Base-by-base conservation (phyloP, 2,888 invertebrate genomes). In the Choreutis nemorana region DNA sequence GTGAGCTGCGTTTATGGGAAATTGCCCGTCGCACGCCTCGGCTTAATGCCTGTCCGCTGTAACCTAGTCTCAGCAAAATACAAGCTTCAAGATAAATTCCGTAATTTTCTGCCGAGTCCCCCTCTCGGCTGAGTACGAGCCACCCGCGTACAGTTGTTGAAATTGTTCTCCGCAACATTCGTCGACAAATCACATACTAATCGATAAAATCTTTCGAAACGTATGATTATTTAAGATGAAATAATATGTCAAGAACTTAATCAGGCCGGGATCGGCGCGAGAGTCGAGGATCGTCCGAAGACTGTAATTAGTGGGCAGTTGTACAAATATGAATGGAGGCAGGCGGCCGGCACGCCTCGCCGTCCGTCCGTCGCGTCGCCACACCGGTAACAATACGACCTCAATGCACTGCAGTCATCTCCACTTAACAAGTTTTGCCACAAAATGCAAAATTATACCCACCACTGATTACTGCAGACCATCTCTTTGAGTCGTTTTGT, bases 271-370 rank as follows among this genome's bases (percentile, higher is more conserved):
- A 62, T 60, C 65, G 50, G 42, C 29, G 39, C 41, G 40, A 43
- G 48, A 42, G 48, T 36, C 45, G 41, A 42, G 45, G 29, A 34
- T 31, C 36, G 37, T 37, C 37, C 45, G 50, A 40, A 52, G 49
- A 44, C 52, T 63, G 59, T 64, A 73, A 77, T 77, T 77, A 77
- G 49, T 45, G 45, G 55, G 46, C 60, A 60, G 67, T 68, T 65
- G 63, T 53, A 62, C 62, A 57, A 68, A 67, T 70, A 64, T 68
- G 73, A 73, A 71, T 66, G 72, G 59, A 48, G 42, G 35, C 30
- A 11, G 44, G 42, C 40, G 45, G 46, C 43, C 50, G 52, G 45
- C 45, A 44, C 47, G 46, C 49, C 49, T 42, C 39, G 39, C 10
- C 36, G 38, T 27, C 58, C 58, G 40, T 43, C 38, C 58, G 61